Evolutionary conservation across 2,888 invertebrate genomes (phyloP).

Genomic region (Pyrrhia umbra): DNA sequence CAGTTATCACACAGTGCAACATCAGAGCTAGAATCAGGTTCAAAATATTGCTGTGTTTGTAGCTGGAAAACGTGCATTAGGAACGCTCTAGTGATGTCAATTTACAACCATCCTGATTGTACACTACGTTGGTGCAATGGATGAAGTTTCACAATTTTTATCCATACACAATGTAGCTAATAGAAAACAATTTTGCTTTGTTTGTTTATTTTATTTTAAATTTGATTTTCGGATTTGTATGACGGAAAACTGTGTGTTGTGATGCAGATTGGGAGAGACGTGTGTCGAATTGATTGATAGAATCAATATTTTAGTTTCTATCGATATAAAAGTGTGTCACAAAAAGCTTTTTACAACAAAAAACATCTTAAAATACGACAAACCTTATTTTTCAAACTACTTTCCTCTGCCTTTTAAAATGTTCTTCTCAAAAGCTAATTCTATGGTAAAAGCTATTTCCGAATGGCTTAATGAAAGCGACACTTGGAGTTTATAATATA

Average conservation of each 20-base stretch:
- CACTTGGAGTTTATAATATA: slow-evolving; percentile 18
- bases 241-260: background rate
- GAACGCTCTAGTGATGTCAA: slow-evolving; percentile 46
- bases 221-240: background rate
- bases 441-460: slow-evolving; percentile 3
- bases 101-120: slow-evolving; percentile 43
- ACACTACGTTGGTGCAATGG: slow-evolving; percentile 10
- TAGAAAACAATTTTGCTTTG: background rate
- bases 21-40: slow-evolving; percentile 30
- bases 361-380: background rate
- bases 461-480: slow-evolving; percentile 40
- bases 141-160: slow-evolving; percentile 24
- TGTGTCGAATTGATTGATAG: background rate
- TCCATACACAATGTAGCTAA: background rate
- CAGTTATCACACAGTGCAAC: slow-evolving; percentile 45
- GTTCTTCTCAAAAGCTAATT: background rate
- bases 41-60: slow-evolving; percentile 43
- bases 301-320: background rate
- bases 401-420: background rate
- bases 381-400: background rate
- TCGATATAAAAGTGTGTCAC: background rate
- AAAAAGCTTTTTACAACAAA: no score
- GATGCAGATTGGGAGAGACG: background rate
- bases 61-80: slow-evolving; percentile 46
- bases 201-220: background rate